Evolutionary conservation across 2,888 invertebrate genomes (phyloP).

Genomic region (Dicyrtoma fusca): DNA sequence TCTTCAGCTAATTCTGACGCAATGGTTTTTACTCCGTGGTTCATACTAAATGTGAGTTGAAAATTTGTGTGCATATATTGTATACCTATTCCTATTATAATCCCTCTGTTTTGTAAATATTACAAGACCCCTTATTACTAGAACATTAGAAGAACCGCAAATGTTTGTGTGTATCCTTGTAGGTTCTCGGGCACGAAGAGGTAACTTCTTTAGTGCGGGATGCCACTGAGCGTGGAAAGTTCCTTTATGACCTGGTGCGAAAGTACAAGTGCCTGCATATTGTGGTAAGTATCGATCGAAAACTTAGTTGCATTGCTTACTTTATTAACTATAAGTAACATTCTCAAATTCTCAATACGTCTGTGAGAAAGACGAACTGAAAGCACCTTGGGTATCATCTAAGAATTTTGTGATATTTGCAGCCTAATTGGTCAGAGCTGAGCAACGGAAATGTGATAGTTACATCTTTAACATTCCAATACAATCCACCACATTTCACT

Average conservation of each 20-base stretch:
- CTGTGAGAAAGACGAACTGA: no score
- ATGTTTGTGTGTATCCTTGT: not conserved
- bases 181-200: slow-evolving; percentile 52
- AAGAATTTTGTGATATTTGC: slow-evolving; percentile 17
- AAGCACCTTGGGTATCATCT: no score
- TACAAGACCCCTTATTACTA: not conserved
- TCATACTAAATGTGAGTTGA: slow-evolving; percentile 50
- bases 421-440: slow-evolving; percentile 55
- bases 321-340: not conserved
- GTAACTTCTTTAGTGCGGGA: slow-evolving; percentile 49
- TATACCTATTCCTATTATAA: not conserved
- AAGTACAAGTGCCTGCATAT: slow-evolving; percentile 52
- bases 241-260: slow-evolving; percentile 50
- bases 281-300: slow-evolving; percentile 47
- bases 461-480: slow-evolving; percentile 55
- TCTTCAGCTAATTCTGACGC: slow-evolving; percentile 47
- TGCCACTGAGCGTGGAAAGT: slow-evolving; percentile 49
- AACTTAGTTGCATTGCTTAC: not conserved
- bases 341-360: no score
- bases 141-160: not conserved
- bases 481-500: slow-evolving; percentile 47
- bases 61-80: not conserved
- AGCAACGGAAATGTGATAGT: slow-evolving; percentile 53
- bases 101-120: no score
- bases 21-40: slow-evolving; percentile 54